Evolutionary conservation across 2,888 invertebrate species (phyloP).

Genomic region (Proisotoma minuta): DNA sequence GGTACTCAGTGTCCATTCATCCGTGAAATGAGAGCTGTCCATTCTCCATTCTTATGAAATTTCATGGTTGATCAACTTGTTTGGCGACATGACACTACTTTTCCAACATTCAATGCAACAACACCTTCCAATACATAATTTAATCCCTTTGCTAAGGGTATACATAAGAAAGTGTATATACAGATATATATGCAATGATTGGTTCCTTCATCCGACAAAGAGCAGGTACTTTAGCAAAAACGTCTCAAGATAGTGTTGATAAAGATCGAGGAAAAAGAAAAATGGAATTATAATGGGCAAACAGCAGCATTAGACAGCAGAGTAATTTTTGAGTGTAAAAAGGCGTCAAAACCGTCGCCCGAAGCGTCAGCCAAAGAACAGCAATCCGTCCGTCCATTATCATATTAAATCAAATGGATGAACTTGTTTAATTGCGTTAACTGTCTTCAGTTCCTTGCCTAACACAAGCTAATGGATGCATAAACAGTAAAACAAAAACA

Average conservation of each 20-base stretch:
- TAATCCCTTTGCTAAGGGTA: too few species aligned
- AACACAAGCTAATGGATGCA: background rate
- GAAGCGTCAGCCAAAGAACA: background rate
- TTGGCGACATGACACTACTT: background rate
- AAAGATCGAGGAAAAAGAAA: background rate
- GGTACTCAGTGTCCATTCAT: background rate
- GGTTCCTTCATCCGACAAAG: constrained; percentile 6
- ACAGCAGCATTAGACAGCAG: background rate
- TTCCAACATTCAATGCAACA: too few species aligned
- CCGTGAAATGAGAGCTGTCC: background rate
- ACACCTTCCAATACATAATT: too few species aligned
- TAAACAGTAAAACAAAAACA: background rate
- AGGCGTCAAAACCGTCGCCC: constrained; percentile 14
- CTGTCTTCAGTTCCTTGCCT: background rate
- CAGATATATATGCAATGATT: too few species aligned
- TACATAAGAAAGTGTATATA: too few species aligned
- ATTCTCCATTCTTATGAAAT: background rate
- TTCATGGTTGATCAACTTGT: background rate
- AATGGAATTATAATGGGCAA: constrained; percentile 17
- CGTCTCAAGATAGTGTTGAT: constrained; percentile 10
- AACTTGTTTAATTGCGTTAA: constrained; percentile 15
- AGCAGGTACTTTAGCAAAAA: constrained; percentile 12
- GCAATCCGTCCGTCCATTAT: background rate
- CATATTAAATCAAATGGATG: constrained; percentile 10
- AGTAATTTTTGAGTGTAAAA: constrained; percentile 10